A percentile compares a stretch with the other conserved stretches of the same genome.
Evolutionary conservation across 2,113 vertebrate genomes (phyloP).

Genomic region (Tragulus kanchil): DNA sequence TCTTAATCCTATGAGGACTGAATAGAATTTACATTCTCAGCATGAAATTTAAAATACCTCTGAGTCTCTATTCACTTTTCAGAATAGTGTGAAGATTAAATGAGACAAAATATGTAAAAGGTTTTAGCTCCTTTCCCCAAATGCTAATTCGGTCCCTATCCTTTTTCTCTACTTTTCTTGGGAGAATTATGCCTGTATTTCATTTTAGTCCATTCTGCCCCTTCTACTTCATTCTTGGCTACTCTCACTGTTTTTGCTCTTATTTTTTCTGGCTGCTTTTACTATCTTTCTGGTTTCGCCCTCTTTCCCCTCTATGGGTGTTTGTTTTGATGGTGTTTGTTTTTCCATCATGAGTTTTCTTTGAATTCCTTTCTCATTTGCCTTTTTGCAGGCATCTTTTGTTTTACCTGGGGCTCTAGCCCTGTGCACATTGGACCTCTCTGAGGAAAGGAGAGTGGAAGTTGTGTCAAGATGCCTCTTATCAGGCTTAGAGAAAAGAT

Average conservation of each 20-base stretch:
- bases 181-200: constrained; percentile 62
- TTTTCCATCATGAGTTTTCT: constrained; percentile 82
- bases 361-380: constrained; percentile 82
- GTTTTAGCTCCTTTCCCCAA: neutral
- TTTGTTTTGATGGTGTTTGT: constrained; percentile 86
- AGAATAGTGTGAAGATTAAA: neutral
- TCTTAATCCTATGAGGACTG: neutral
- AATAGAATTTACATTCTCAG: neutral
- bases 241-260: constrained; percentile 86
- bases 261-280: constrained; percentile 88
- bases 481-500: constrained; percentile 34
- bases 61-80: neutral
- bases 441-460: neutral
- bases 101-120: neutral
- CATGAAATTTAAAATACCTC: neutral
- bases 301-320: constrained; percentile 82
- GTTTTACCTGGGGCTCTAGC: constrained; percentile 77
- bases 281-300: constrained; percentile 85
- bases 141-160: neutral
- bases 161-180: constrained; percentile 39
- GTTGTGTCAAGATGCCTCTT: constrained; percentile 55
- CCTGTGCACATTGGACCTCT: constrained; percentile 66
- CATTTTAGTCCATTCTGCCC: constrained; percentile 50
- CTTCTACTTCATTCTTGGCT: constrained; percentile 66
- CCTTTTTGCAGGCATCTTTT: constrained; percentile 74